These are phyloP conservation scores for Capreolus pygargus DNA, from an alignment of 2,113 vertebrate species.

Conservation along the genomic window DNA sequence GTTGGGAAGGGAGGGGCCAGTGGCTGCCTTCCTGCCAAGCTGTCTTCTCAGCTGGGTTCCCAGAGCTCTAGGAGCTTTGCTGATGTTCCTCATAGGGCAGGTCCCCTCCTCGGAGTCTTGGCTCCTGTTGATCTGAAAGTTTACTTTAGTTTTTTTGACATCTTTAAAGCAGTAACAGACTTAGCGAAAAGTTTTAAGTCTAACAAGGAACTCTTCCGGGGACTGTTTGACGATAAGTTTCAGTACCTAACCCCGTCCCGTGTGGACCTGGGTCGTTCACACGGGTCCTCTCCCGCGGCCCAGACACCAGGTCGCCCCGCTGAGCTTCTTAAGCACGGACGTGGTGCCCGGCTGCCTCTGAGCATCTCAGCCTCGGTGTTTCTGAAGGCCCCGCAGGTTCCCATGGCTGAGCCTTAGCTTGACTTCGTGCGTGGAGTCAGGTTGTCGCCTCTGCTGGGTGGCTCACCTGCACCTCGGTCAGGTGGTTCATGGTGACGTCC, in stretches of 20 bases:
- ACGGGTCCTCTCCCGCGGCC: neutral
- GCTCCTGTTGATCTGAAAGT: neutral
- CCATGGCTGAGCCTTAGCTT: neutral
- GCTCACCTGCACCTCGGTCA: neutral
- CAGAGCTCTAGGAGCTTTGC: neutral
- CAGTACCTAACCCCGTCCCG: neutral
- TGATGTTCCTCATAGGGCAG: neutral
- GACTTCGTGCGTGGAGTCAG: neutral
- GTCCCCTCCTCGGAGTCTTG: neutral
- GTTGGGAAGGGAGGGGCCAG: neutral
- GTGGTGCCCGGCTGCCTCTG: neutral
- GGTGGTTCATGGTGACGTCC: neutral
- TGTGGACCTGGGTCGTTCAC: too few species aligned
- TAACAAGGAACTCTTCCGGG: neutral
- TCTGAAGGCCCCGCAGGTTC: neutral
- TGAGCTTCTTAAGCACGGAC: neutral
- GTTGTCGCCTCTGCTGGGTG: neutral
- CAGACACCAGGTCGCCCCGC: fast-evolving
- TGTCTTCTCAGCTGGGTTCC: neutral
- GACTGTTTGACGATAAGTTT: neutral
- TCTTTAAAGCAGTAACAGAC: neutral
- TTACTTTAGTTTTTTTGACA: neutral
- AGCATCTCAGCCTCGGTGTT: neutral
- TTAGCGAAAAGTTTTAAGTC: neutral
- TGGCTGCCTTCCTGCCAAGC: neutral